Conservation (phyloP, 1,140 invertebrate genomes). For the Melitaea cinxia region DNA sequence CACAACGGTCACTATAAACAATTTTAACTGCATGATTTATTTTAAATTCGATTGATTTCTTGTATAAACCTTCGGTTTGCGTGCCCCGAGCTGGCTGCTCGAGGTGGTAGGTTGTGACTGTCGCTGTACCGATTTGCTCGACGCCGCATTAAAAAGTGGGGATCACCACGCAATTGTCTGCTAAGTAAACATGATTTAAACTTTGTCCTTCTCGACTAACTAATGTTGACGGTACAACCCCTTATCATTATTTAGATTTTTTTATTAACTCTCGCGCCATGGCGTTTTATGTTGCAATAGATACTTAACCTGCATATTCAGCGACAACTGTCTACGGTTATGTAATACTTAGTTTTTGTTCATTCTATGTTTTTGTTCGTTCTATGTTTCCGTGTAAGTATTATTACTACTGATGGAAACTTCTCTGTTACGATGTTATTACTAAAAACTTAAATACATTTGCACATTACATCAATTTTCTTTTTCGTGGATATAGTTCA, state of each 20-base stretch:
- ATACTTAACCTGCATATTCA: slow-evolving; percentile 20
- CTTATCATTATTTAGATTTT: background rate
- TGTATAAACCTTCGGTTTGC: slow-evolving; percentile 34
- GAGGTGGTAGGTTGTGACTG: slow-evolving; percentile 61
- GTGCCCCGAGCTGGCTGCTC: slow-evolving; percentile 56
- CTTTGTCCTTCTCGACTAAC: slow-evolving; percentile 49
- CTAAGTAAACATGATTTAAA: slow-evolving; percentile 72
- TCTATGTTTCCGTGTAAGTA: too few relatives aligned
- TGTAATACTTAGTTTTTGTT: slow-evolving; percentile 9
- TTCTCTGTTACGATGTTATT: background rate
- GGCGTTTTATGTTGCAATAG: slow-evolving; percentile 12
- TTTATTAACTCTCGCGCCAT: background rate
- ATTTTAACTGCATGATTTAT: slow-evolving; percentile 63
- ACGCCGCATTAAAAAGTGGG: slow-evolving; percentile 55
- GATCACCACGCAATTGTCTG: slow-evolving; percentile 64
- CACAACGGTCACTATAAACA: slow-evolving; percentile 65
- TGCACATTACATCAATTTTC: background rate
- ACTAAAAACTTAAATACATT: background rate
- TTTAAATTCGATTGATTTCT: background rate
- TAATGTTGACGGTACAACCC: background rate
- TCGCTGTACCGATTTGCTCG: slow-evolving; percentile 46
- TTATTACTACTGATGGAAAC: background rate
- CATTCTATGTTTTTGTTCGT: background rate
- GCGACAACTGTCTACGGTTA: slow-evolving; percentile 9
- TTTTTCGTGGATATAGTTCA: background rate